Base-by-base conservation (phyloP, 2,113 vertebrate species). In the Nibea albiflora region DNA sequence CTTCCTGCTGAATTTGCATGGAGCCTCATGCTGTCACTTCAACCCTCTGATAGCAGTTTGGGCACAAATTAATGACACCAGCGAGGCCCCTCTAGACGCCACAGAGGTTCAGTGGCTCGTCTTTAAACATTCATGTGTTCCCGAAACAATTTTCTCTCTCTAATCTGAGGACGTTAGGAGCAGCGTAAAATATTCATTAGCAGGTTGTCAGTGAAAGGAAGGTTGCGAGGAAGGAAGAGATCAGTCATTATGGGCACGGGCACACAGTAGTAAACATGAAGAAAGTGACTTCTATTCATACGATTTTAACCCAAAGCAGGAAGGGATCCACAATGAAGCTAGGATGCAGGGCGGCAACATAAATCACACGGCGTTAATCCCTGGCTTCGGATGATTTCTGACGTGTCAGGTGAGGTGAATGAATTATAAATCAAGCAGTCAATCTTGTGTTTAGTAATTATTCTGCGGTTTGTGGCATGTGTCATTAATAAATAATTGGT, bases 101-200 rank as follows among this genome's bases (percentile, higher is more conserved):
- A 69, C 75, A 68, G 90, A 88, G 81, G 88, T 92, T 93, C 88
- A 86, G 90, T 83, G 92, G 83, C 90, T 93, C 80, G 79, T 90
- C 85, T 94, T 95, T 92, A 94, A 94, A 94, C 91, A 94, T 95
- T 94, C 85, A 94, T 94, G 90, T 68, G 82, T 87, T 91, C 89
- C 90, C 83, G 82, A 91, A 92, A 94, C 92, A 93, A 89, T 91
- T 94, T 92, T 93, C 91, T 90, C 88, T 80, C 87, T 94, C 92
- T 94, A 94, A 94, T 94, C 92, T 92, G 88, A 91, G 89, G 91
- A 87, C 56, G 91, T 90, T 89, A 88, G 89, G 85, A 64, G 72
- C 53, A 4, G 54, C 17, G 56, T 94, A 78, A 93, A 94, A 94
- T 90, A 94, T 94, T 93, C 88, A 93, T 89, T 58, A 78, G 85